Percentiles rank a stretch among this genome's conserved stretches.
phyloP scores from a whole-genome alignment of 2,113 vertebrate genomes.

The Leptobrachium leishanense region DNA sequence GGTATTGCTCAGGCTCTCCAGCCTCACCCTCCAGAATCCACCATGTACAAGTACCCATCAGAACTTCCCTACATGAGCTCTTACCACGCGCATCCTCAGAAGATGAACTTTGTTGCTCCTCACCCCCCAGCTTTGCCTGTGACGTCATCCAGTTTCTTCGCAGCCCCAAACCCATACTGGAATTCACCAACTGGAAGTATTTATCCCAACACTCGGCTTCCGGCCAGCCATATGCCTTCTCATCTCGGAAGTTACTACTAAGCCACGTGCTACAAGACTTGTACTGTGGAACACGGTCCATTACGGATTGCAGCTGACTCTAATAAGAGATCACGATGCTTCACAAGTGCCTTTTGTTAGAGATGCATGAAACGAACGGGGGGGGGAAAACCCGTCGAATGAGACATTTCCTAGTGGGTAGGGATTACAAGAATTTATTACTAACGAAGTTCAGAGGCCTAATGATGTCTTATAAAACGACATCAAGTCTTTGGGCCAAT shows the following conservation, averaged over 20 bases:
- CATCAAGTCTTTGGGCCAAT: slow-evolving; percentile 58
- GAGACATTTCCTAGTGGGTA: slow-evolving; percentile 55
- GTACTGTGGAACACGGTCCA: slow-evolving; percentile 51
- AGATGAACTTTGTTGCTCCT: slow-evolving; percentile 86
- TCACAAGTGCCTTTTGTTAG: slow-evolving; percentile 65
- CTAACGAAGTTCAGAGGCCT: slow-evolving; percentile 61
- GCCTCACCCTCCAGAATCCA: slow-evolving; percentile 81
- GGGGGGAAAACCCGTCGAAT: slow-evolving; percentile 48
- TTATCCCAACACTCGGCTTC: slow-evolving; percentile 80
- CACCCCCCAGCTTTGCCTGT: slow-evolving; percentile 79
- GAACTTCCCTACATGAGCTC: slow-evolving; percentile 85
- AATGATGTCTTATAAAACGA: slow-evolving; percentile 56
- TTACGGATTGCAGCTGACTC: slow-evolving; percentile 53
- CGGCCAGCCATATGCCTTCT: slow-evolving; percentile 81
- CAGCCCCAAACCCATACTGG: slow-evolving; percentile 82
- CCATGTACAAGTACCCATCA: slow-evolving; percentile 85
- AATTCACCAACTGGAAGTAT: slow-evolving; percentile 82
- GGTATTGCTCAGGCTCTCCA: slow-evolving; percentile 88
- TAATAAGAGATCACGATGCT: slow-evolving; percentile 51
- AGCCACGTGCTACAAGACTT: slow-evolving; percentile 37
- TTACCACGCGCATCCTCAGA: slow-evolving; percentile 83
- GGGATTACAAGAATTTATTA: slow-evolving; percentile 55
- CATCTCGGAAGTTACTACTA: slow-evolving; percentile 88
- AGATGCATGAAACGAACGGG: slow-evolving; percentile 47
- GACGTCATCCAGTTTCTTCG: slow-evolving; percentile 81